Conservation (phyloP, 2,888 invertebrate species). For the Pseudococcus jackbeardsleyi region DNA sequence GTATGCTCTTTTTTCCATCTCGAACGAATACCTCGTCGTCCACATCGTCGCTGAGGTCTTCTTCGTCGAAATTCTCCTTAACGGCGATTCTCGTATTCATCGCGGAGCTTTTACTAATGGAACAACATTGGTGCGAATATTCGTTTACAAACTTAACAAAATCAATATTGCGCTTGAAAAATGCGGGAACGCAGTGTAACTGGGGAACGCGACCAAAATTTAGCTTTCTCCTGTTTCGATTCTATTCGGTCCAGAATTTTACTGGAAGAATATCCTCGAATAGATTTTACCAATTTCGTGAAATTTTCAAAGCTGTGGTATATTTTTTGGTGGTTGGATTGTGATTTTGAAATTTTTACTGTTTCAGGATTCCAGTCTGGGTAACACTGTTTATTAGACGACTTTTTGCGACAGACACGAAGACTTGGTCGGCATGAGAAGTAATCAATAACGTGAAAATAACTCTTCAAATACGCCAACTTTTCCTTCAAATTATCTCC, state of each 20-base stretch:
- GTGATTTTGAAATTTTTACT: not conserved
- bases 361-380: not conserved
- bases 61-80: constrained; percentile 79
- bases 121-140: constrained; percentile 3
- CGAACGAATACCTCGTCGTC: constrained; percentile 84
- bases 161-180: constrained; percentile 34
- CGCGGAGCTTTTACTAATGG: not conserved
- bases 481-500: constrained; percentile 27
- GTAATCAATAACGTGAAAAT: constrained; percentile 50
- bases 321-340: not conserved
- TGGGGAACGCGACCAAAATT: not conserved
- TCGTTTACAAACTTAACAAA: constrained; percentile 34
- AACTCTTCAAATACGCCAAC: constrained; percentile 22
- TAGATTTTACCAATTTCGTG: not conserved
- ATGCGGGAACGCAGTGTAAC: constrained; percentile 19
- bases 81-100: constrained; percentile 70
- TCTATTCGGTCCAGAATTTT: no score
- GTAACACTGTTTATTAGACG: not conserved
- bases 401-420: constrained; percentile 15
- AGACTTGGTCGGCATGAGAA: constrained; percentile 36
- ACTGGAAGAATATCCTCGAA: no score
- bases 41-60: constrained; percentile 80
- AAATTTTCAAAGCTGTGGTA: not conserved
- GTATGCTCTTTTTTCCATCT: constrained; percentile 75
- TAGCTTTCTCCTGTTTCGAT: not conserved